Evolutionary conservation across 2,888 invertebrate species (phyloP), one percentile per base, ranked within the genome.

Genomic region (Andrena trimmerana): DNA sequence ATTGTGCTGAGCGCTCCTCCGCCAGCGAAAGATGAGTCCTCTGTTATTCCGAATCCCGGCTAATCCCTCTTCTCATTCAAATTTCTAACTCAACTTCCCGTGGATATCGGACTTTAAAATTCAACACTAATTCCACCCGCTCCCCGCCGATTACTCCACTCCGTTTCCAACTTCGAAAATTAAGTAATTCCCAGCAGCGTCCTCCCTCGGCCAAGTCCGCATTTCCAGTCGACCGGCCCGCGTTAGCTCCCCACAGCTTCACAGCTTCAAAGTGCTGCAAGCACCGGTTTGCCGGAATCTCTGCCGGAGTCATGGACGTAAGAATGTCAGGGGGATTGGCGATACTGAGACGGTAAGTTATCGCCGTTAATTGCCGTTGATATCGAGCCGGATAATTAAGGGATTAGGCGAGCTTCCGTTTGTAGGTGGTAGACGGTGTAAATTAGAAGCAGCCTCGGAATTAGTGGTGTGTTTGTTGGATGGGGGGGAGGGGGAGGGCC

Each of bases 321-420:
- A 72, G 72, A 52, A 72, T 65, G 20, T 16, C 52, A 20, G 52
- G 52, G 20, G 52, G 50, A 71, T 63, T 63, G 24, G 16, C 13
- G 0, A 5, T 13, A 29, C 13, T 42, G 7, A 24, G 16, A 8
- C 48, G 31, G 6, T 0, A 8, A 48, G 76, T 69, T 50, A 50
- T 42, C 42, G 8, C n/a, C 31, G 54, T 27, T 75, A 75, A 78
- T 76, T 79, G 54, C 68, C 68, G 60, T 24, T 50, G 76, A 76
- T 76, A 79, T 79, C 78, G 76, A 78, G 76, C 76, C 24, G 48
- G 63, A 76, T 78, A 78, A 78, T 78, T 76, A 78, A 68, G 68
- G 54, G 78, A 78, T 78, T 75, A 78, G 52, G 20, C 36, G 59
- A 20, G 62, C 52, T 52, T 20, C 57, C 48, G 76, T 68, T 76